Conservation (phyloP, 2,113 vertebrate genomes). For the Panthera tigris region DNA sequence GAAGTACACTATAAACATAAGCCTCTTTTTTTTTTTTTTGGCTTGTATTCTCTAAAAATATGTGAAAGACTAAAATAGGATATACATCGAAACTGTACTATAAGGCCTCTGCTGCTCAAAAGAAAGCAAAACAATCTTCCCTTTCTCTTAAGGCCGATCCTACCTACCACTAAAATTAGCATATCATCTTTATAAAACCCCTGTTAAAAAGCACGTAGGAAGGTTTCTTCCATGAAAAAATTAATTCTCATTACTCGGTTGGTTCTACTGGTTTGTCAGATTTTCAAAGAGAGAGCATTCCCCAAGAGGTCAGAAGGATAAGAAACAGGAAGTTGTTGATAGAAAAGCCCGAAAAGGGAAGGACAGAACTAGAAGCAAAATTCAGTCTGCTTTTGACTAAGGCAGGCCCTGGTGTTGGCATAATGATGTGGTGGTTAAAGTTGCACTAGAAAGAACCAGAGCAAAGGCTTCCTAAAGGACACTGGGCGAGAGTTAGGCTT, state of each 20-base stretch:
- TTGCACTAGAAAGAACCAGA: background rate
- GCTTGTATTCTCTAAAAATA: constrained; percentile 2
- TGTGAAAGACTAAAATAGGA: background rate
- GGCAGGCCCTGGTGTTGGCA: background rate
- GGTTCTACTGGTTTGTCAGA: background rate
- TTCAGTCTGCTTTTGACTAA: background rate
- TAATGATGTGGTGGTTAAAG: background rate
- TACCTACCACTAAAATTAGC: background rate
- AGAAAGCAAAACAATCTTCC: background rate
- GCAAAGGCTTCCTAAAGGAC: background rate
- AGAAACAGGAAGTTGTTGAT: background rate
- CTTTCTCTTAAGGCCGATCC: background rate
- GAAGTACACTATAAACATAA: background rate
- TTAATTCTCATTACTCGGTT: background rate
- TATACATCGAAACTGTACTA: background rate
- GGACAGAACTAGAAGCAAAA: background rate
- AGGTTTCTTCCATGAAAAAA: background rate
- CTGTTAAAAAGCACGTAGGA: background rate
- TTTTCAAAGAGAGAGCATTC: background rate
- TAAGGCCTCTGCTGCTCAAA: background rate
- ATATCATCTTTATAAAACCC: constrained; percentile 9
- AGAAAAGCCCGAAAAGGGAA: constrained; percentile 16
- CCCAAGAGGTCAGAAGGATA: background rate
- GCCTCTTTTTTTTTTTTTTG: background rate
- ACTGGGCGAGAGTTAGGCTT: background rate